These are phyloP conservation scores for Pitangus sulphuratus DNA, from an alignment of 2,797 vertebrate genomes.

Conservation along the genomic window DNA sequence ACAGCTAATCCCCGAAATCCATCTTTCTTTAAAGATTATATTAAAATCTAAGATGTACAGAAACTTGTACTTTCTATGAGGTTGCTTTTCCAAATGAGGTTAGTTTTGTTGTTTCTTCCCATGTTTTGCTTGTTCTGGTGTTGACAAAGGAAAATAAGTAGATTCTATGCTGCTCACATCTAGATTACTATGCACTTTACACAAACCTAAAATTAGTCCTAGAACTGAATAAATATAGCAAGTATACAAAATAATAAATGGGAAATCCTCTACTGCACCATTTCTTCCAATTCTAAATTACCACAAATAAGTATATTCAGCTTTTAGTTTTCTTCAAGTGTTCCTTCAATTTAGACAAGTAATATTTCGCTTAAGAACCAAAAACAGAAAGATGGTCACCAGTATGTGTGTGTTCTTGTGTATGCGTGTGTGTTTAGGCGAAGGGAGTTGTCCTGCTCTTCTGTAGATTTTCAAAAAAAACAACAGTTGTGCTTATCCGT, in stretches of 20 bases:
- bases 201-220: background rate
- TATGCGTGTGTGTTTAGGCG: no score
- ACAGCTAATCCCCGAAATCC: background rate
- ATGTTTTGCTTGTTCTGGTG: background rate
- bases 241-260: background rate
- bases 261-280: background rate
- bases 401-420: background rate
- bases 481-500: background rate
- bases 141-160: background rate
- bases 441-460: background rate
- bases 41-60: background rate
- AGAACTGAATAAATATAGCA: background rate
- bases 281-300: background rate
- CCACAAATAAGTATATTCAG: background rate
- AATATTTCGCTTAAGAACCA: background rate
- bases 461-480: background rate
- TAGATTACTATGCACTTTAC: background rate
- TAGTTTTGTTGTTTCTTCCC: background rate
- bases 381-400: background rate
- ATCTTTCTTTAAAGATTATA: background rate
- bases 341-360: background rate
- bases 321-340: background rate
- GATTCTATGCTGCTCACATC: background rate
- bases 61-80: background rate
- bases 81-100: background rate